Evolutionary conservation across 2,888 invertebrate species (phyloP).

Genomic region (Himalopsyche tibetana): DNA sequence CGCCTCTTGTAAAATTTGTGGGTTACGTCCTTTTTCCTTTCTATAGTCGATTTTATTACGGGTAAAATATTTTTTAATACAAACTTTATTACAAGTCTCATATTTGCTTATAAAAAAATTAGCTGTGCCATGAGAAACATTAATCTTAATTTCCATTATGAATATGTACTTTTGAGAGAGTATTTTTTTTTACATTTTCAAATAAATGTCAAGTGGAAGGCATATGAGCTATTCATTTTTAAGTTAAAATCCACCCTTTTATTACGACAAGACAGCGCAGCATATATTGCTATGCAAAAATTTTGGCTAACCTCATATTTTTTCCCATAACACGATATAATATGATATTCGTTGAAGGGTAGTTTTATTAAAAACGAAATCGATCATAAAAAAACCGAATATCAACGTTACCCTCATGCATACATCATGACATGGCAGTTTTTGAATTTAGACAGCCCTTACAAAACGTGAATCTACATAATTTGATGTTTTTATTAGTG

Average conservation of each 20-base stretch:
- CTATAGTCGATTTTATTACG: no score
- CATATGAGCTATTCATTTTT: not conserved
- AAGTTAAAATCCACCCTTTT: constrained; percentile 17
- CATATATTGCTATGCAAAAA: constrained; percentile 6
- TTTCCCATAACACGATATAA: not conserved
- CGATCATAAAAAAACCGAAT: constrained; percentile 26
- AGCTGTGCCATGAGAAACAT: no score
- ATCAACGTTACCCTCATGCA: constrained; percentile 4
- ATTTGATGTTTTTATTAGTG: constrained; percentile 34
- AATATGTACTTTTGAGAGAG: no score
- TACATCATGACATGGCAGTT: constrained; percentile 11
- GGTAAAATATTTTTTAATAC: no score
- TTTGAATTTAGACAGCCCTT: constrained; percentile 29
- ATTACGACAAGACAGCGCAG: not conserved
- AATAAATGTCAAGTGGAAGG: no score
- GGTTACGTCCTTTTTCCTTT: no score
- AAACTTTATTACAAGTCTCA: no score
- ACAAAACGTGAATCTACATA: constrained; percentile 23
- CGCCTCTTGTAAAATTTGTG: no score
- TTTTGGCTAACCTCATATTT: not conserved
- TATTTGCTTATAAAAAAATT: no score
- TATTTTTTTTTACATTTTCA: no score
- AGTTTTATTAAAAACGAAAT: constrained; percentile 26
- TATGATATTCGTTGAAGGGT: constrained; percentile 20
- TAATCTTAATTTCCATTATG: no score